Conservation (phyloP, 2,113 vertebrate species). For the Alouatta palliata region DNA sequence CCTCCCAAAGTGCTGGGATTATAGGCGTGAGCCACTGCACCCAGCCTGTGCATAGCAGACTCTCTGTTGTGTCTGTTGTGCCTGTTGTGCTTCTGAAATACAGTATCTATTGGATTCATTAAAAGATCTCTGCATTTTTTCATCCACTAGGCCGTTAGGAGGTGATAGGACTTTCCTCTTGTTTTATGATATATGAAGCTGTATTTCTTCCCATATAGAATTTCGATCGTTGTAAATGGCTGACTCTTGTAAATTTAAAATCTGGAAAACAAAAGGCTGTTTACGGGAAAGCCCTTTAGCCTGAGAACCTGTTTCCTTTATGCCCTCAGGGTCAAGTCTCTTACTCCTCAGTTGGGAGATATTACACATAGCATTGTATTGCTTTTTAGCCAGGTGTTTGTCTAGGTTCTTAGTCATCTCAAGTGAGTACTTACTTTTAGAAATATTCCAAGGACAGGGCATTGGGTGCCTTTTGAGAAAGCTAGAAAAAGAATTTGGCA, state of each 20-base stretch:
- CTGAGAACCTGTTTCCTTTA: background rate
- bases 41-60: no score
- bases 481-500: slow-evolving; percentile 29
- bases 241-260: slow-evolving; percentile 21
- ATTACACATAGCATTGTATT: background rate
- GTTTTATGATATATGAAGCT: background rate
- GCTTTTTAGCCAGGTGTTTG: slow-evolving; percentile 20
- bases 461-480: slow-evolving; percentile 7
- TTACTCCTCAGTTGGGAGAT: background rate
- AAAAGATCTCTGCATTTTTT: slow-evolving; percentile 7
- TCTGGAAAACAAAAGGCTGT: background rate
- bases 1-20: no score
- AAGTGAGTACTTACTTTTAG: background rate
- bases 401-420: background rate
- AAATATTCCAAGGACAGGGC: slow-evolving; percentile 7
- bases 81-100: background rate
- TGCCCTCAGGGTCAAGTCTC: background rate
- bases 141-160: background rate
- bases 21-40: no score
- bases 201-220: background rate
- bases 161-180: background rate
- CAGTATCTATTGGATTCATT: background rate
- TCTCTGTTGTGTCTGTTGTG: background rate
- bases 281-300: background rate
- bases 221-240: background rate